phyloP scores from a whole-genome alignment of 2,113 vertebrate genomes.

The Zosterops hypoxanthus region DNA sequence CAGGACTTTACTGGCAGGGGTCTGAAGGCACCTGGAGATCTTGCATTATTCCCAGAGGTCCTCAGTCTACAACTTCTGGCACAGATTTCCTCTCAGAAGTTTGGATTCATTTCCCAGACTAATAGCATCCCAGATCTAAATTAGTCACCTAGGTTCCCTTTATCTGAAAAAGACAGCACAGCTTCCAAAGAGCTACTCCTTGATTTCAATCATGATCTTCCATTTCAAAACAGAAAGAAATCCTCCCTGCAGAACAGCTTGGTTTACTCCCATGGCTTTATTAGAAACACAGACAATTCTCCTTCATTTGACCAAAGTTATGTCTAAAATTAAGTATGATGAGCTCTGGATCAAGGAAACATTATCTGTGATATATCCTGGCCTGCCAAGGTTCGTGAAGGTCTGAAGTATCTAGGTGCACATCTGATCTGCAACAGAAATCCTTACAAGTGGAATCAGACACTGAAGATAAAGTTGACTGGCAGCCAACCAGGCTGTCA shows the following conservation, averaged over 20 bases:
- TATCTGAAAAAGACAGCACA: neutral
- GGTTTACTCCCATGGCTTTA: neutral
- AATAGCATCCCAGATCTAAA: neutral
- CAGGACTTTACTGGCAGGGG: neutral
- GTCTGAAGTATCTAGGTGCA: neutral
- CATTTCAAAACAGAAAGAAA: neutral
- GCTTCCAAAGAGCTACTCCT: neutral
- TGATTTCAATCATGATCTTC: neutral
- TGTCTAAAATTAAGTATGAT: neutral
- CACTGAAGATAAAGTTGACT: slow-evolving; percentile 44
- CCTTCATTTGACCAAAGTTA: neutral
- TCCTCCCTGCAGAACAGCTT: neutral
- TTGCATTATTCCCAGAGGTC: neutral
- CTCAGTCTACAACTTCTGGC: neutral
- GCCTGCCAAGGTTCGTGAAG: neutral
- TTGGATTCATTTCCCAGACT: neutral
- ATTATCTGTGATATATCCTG: neutral
- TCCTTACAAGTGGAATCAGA: slow-evolving; percentile 18
- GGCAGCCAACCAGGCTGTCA: slow-evolving; percentile 42
- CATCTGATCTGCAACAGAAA: neutral
- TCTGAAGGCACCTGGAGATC: neutral
- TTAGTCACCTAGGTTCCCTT: neutral
- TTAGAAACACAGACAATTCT: neutral
- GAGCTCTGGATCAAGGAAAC: neutral
- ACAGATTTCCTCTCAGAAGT: neutral